Evolutionary conservation across 2,888 invertebrate genomes (phyloP), one percentile per base, ranked within the genome.

Genomic region (Microdon myrmicae): DNA sequence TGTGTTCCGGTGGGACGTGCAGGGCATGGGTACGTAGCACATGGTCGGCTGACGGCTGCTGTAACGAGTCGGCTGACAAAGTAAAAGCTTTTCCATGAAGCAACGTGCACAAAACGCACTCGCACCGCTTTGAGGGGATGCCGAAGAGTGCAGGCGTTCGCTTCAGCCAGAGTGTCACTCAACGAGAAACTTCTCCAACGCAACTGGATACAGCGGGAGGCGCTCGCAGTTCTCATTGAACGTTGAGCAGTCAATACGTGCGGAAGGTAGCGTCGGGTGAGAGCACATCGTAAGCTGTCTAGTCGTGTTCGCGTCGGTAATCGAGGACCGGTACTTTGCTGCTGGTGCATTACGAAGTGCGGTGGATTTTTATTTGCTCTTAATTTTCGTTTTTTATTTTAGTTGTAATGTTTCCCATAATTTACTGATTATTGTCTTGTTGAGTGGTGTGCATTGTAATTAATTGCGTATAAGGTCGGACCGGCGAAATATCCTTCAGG

Each of bases 241-340:
- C 51, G 64, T 64, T 64, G 45, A 58, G 64, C 41, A 56, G 58
- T 64, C 64, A 64, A 43, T 45, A 58, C 53, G 64, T 53, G 51
- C 64, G 58, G 41, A 51, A 45, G 64, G 64, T 53, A 45, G 58
- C 37, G 23, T 37, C 13, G 14, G 43, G 35, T 47, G 53, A 51
- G 41, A 64, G 16, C 29, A 48, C 37, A 47, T 16, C 54, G 54
- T 54, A 48, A 32, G 19, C 23, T 22, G n/a, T n/a, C n/a, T n/a
- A n/a, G n/a, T 43, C 32, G 43, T 22, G 28, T 49, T 49, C 26
- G 16, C 28, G 28, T 48, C 49, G 45, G 28, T 51, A 37, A 26
- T 20, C 20, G 34, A 32, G 35, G n/a, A 26, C 41, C 39, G 35
- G 31, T 38, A 32, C 20, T 47, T 29, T 37, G 23, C 13, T 39